Evolutionary conservation across 2,888 invertebrate species (phyloP).

Genomic region (Cantharis rustica): DNA sequence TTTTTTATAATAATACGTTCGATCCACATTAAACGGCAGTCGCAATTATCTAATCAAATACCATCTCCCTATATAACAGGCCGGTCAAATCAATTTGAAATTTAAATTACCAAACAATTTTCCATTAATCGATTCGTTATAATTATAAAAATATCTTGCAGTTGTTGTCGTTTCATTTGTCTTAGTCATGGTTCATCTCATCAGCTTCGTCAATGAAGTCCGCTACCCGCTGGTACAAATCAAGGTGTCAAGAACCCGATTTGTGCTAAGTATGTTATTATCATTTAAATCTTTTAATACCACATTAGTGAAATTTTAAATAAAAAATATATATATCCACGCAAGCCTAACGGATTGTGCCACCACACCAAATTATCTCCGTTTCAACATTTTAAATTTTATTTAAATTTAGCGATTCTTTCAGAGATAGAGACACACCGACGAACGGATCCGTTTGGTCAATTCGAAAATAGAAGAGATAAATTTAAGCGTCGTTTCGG

Average conservation of each 20-base stretch:
- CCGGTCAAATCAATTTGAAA: not conserved
- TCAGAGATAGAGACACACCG: not conserved
- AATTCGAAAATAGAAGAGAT: not conserved
- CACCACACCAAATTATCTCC: not conserved
- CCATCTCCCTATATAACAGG: not conserved
- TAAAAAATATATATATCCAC: not conserved
- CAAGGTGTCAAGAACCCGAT: not conserved
- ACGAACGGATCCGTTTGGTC: not conserved
- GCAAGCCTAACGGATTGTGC: not conserved
- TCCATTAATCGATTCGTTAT: conserved; percentile 3
- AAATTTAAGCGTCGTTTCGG: not conserved
- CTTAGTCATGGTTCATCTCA: conserved; percentile 38
- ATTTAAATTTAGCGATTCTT: not conserved
- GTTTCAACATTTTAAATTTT: not conserved
- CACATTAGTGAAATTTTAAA: not conserved
- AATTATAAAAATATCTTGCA: conserved; percentile 21
- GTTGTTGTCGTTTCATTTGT: conserved; percentile 31
- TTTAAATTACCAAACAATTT: conserved; percentile 3
- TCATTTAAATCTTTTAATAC: not conserved
- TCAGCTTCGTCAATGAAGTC: conserved; percentile 12
- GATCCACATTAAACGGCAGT: not conserved
- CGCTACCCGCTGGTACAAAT: conserved; percentile 15
- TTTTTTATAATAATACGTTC: not conserved
- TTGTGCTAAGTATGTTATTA: not conserved
- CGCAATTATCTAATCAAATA: not conserved